Base-by-base conservation (phyloP, 1,140 invertebrate genomes). In the Alviniconcha marisindica region DNA sequence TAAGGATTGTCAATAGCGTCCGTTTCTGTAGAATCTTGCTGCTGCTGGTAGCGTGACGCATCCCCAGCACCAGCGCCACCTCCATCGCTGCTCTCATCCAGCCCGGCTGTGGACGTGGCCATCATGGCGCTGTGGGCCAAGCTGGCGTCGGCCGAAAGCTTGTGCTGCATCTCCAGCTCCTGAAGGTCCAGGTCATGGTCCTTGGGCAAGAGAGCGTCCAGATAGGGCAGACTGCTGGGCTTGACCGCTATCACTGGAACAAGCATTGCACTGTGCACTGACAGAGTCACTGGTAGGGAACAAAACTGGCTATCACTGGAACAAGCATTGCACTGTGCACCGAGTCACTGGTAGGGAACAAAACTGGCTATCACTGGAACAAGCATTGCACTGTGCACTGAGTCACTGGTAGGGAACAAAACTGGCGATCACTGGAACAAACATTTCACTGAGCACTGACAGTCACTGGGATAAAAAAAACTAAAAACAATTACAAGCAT, bases 131-230 rank as follows among this genome's bases (percentile, higher is more conserved):
- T 33, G n/a, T 28, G 63, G 7, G 63, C 28, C n/a, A 15, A 54
- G 33, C 51, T 38, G 78, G 40, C 56, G 44, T 28, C n/a, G 73
- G 77, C 42, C 12, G 71, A 28, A n/a, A 56, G 54, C 60, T 81
- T 69, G 21, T 85, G 96, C 95, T 90, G 96, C 95, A 92, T 44
- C 5, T 86, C 84, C 96, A 48, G 94, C 92, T 97, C 96, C 91
- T 98, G 97, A 89, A 96, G 96, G 89, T 99, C 97, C 94, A 98
- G 98, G 42, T 99, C 96, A 94, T 99, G 97, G 94, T 99, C 98
- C 87, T 96, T 96, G 1, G 97, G 97, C 86, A 98, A 92, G 7
- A 99, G 94, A 4, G 97, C 97, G 86, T 96, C 95, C 12, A 98
- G 91, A 91, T 98, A 99, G 28, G 97, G 95, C 24, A 97, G 96